phyloP scores from a whole-genome alignment of 1,140 invertebrate genomes.

The Whitmania pigra region DNA sequence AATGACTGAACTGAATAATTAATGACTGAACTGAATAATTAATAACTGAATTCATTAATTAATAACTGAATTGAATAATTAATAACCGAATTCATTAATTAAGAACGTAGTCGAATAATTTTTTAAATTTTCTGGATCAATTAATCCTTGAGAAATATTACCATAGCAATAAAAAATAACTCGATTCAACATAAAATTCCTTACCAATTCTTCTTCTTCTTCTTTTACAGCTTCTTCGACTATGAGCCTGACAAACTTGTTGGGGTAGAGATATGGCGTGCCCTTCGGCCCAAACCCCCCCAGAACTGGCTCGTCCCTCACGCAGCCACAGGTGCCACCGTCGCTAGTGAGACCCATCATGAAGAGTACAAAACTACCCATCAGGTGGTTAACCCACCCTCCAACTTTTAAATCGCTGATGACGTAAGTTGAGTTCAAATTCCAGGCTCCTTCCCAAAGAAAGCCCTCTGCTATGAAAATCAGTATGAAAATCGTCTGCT shows the following conservation, averaged over 20 bases:
- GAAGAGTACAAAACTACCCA: neutral
- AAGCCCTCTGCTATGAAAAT: constrained; percentile 6
- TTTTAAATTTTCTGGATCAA: too few relatives aligned
- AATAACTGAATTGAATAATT: too few relatives aligned
- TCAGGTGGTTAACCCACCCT: constrained; percentile 3
- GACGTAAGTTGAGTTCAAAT: neutral
- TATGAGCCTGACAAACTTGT: neutral
- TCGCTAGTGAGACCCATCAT: neutral
- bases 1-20: too few relatives aligned
- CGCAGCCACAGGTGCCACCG: neutral
- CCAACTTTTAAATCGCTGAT: constrained; percentile 1
- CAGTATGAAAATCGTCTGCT: constrained; percentile 7
- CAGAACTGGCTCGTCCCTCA: neutral
- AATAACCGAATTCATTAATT: too few relatives aligned
- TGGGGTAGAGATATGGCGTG: neutral
- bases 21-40: too few relatives aligned
- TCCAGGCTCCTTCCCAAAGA: constrained; percentile 16
- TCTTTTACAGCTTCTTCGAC: neutral
- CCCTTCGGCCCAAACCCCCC: neutral
- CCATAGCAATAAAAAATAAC: too few relatives aligned
- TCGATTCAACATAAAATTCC: too few relatives aligned
- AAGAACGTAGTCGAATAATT: too few relatives aligned
- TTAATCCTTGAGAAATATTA: too few relatives aligned
- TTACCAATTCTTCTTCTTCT: too few relatives aligned
- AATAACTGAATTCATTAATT: too few relatives aligned